Conservation (phyloP, 1,140 invertebrate species). For the Heliconius hermathena region DNA sequence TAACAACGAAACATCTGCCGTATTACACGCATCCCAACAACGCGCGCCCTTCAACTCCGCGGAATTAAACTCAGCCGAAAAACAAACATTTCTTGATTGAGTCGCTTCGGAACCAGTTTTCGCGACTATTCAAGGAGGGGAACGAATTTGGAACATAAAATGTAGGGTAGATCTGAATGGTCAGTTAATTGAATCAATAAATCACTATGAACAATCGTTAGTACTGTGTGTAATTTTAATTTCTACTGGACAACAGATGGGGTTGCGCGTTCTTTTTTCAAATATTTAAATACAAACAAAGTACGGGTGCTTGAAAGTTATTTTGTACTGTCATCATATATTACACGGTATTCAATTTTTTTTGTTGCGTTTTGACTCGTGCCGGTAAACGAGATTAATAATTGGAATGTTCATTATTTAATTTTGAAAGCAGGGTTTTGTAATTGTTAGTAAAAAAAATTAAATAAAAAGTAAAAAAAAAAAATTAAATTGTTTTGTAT, state of each 20-base stretch:
- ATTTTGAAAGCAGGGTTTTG: not conserved
- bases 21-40: constrained; percentile 51
- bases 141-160: constrained; percentile 57
- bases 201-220: constrained; percentile 59
- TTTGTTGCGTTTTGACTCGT: constrained; percentile 55
- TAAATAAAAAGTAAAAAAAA: too few relatives aligned
- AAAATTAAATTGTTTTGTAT: not conserved
- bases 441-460: not conserved
- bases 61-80: constrained; percentile 67
- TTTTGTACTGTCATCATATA: constrained; percentile 52
- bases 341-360: constrained; percentile 51
- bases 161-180: constrained; percentile 64
- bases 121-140: constrained; percentile 54
- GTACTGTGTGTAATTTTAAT: constrained; percentile 39
- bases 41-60: constrained; percentile 50
- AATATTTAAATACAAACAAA: constrained; percentile 47
- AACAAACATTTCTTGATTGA: constrained; percentile 75
- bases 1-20: constrained; percentile 58
- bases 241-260: constrained; percentile 54
- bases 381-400: constrained; percentile 52
- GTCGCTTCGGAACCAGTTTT: constrained; percentile 59
- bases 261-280: constrained; percentile 60
- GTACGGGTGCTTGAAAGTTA: constrained; percentile 52
- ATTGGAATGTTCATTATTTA: constrained; percentile 46
- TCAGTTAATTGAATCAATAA: constrained; percentile 78